Base-by-base conservation (phyloP, 2,888 invertebrate genomes). In the Julus scanicus region DNA sequence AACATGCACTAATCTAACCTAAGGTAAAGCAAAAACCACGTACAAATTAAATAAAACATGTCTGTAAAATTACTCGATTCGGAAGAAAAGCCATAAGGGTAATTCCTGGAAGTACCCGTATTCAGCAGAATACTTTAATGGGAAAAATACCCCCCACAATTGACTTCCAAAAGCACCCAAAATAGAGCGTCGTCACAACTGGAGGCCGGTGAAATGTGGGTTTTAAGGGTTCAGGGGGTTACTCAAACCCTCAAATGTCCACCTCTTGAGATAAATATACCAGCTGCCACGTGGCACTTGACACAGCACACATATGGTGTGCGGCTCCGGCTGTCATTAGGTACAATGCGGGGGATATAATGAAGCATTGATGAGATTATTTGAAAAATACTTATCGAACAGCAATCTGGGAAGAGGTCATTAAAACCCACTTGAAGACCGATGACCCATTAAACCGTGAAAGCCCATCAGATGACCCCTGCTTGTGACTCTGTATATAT, bases 211-310 rank as follows among this genome's bases (percentile, higher is more conserved):
- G 71, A n/a, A 29, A 20, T 71, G 71, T 71, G 71, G 71, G 71
- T 11, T 71, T 71, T 71, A 71, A 71, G 71, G 71, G 71, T 71
- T 71, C 11, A 29, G 29, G 71, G 71, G 71, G 29, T 29, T 71
- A 29, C 71, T 20, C 71, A 29, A 71, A 71, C 71, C 29, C 63
- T n/a, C 6, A 63, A 63, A 63, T 63, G 15, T 8, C 63, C n/a
- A 6, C 63, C 63, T n/a, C 71, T 20, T 20, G 9, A 71, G 20
- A 71, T 71, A 71, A 71, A 71, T 71, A 71, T 11, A 20, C 71
- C 71, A 71, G 71, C 71, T 71, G 71, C 29, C 71, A 71, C 71
- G 71, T 71, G 71, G 71, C 71, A 29, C 71, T 71, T 71, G 71
- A 71, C 71, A 20, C 71, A 71, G 71, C 29, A 71, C n/a, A 71